Evolutionary conservation across 2,888 invertebrate genomes (phyloP).

Genomic region (Galerucella nymphaeae): DNA sequence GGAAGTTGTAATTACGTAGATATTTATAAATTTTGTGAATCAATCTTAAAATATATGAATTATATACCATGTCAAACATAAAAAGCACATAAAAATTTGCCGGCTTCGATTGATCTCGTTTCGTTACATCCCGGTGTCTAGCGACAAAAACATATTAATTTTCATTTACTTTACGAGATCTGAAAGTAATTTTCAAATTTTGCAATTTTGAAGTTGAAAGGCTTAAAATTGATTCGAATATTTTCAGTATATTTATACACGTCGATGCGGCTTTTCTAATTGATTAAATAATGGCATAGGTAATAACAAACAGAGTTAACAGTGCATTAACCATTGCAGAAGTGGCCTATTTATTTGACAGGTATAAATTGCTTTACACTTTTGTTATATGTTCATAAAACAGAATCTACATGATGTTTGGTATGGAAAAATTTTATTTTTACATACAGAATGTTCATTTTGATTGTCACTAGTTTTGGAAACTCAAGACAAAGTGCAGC

Average conservation of each 20-base stretch:
- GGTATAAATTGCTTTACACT: neutral
- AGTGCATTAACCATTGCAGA: neutral
- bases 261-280: neutral
- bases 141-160: neutral
- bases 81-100: no score
- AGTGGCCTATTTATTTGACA: slow-evolving; percentile 1
- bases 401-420: neutral
- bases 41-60: no score
- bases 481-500: no score
- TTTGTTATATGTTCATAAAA: neutral
- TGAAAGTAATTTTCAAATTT: neutral
- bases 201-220: slow-evolving; percentile 13
- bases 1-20: no score
- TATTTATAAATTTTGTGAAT: no score
- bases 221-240: slow-evolving; percentile 11
- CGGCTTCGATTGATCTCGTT: no score
- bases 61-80: no score
- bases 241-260: slow-evolving; percentile 3
- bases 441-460: no score
- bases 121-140: neutral
- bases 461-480: no score
- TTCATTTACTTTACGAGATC: neutral
- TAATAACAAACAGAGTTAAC: neutral
- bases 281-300: neutral
- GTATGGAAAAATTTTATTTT: no score